These are phyloP conservation scores for Matsumurasca onukii DNA, from an alignment of 1,140 invertebrate species.

Conservation along the genomic window DNA sequence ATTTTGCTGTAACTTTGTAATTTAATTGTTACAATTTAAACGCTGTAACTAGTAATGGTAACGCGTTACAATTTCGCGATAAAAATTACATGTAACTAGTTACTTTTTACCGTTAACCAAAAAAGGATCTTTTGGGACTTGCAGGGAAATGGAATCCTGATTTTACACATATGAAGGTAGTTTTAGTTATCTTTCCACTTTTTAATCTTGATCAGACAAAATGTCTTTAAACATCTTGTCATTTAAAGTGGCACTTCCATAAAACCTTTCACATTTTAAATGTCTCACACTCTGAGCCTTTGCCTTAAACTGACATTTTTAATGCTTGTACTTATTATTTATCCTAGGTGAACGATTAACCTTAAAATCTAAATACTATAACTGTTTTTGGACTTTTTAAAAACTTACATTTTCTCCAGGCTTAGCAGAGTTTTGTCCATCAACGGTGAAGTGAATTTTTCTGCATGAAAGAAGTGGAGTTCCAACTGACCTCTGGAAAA, in stretches of 20 bases:
- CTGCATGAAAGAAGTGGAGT: conserved; percentile 27
- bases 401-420: conserved; percentile 32
- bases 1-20: too few relatives aligned
- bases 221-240: not conserved
- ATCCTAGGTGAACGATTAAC: not conserved
- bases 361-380: not conserved
- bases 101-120: too few relatives aligned
- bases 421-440: conserved; percentile 35
- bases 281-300: not conserved
- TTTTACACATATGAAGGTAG: too few relatives aligned
- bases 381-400: not conserved
- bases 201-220: too few relatives aligned
- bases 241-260: not conserved
- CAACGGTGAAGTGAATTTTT: conserved; percentile 41
- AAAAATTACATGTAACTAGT: too few relatives aligned
- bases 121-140: too few relatives aligned
- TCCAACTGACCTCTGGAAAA: not conserved
- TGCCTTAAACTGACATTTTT: not conserved
- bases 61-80: too few relatives aligned
- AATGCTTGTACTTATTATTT: not conserved
- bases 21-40: too few relatives aligned
- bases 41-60: too few relatives aligned
- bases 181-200: too few relatives aligned
- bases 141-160: too few relatives aligned
- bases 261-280: not conserved